Base-by-base conservation (phyloP, 2,113 vertebrate species). In the Etheostoma spectabile region DNA sequence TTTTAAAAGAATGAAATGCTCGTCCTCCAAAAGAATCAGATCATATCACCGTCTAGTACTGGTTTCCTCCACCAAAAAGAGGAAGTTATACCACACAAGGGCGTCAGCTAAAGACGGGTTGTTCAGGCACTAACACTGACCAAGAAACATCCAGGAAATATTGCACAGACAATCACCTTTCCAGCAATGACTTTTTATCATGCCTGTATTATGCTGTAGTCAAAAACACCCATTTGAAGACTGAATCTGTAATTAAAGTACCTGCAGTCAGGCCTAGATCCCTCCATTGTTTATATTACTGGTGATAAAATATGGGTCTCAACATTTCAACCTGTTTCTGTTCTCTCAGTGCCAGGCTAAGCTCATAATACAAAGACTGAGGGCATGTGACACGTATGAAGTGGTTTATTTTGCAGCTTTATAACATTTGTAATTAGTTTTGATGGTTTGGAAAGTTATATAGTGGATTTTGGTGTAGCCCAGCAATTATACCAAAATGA, bases 301-400 rank as follows among this genome's bases (percentile, higher is more conserved):
- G 18, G 42, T 18, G 62, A 80, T 62, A 33, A 63, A 71, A 75
- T 14, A 33, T 48, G 33, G 51, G 14, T 78, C 21, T 49, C n/a
- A 42, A 52, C 49, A 46, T 51, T 42, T 60, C n/a, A 48, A 70
- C 38, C 42, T 67, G 24, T n/a, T 42, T 46, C 62, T 77, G 69
- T 77, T 18, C 57, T 45, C 33, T 12, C 33, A 30, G 52, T 10
- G 16, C 14, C 55, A 61, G 15, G 49, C 45, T 73, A 18, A 80
- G 75, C 46, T 74, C 46, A 62, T 78, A 66, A 70, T 52, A 57
- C 56, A 63, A 57, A 70, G 27, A 64, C 46, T 15, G n/a, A 49
- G 11, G 53, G 18, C 56, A 70, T 15, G 45, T 61, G 61, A 52
- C 27, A 10, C 27, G 5, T 38, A 3, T 12, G 19, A 56, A 56